Conservation (phyloP, 2,797 vertebrate species). For the Setipinna tenuifilis region DNA sequence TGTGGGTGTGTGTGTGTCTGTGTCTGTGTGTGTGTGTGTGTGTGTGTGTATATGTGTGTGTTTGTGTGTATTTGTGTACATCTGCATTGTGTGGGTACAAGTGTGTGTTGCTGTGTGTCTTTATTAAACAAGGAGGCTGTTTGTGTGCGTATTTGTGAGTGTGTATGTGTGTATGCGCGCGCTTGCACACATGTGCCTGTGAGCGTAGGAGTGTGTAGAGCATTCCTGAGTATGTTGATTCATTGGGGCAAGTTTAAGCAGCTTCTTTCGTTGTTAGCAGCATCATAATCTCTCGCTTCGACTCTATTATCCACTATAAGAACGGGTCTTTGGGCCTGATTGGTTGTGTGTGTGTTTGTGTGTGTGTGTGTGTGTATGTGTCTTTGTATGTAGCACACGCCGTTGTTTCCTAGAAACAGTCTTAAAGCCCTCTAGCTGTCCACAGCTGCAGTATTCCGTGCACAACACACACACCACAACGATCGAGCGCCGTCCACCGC, state of each 20-base stretch:
- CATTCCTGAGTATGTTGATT: not conserved
- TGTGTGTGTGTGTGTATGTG: too few relatives aligned
- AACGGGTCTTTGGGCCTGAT: not conserved
- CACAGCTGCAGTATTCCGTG: not conserved
- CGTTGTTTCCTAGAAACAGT: not conserved
- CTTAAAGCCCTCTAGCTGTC: not conserved
- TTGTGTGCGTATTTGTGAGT: not conserved
- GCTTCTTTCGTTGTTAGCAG: not conserved
- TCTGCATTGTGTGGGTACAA: not conserved
- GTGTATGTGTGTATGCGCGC: not conserved
- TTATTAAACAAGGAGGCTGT: too few relatives aligned
- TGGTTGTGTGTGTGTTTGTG: not conserved
- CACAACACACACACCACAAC: not conserved
- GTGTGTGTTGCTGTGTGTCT: not conserved
- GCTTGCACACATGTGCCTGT: not conserved
- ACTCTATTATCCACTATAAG: not conserved
- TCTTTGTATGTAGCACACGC: not conserved
- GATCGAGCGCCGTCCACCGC: constrained; percentile 17
- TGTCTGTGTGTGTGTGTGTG: not conserved
- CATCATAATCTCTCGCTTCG: not conserved
- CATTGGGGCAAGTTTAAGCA: not conserved
- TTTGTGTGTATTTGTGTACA: not conserved
- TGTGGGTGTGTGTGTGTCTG: not conserved
- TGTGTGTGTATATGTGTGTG: constrained; percentile 3
- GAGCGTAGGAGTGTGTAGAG: not conserved